These are phyloP conservation scores for Noctua comes DNA, from an alignment of 2,888 invertebrate genomes.

Conservation along the genomic window DNA sequence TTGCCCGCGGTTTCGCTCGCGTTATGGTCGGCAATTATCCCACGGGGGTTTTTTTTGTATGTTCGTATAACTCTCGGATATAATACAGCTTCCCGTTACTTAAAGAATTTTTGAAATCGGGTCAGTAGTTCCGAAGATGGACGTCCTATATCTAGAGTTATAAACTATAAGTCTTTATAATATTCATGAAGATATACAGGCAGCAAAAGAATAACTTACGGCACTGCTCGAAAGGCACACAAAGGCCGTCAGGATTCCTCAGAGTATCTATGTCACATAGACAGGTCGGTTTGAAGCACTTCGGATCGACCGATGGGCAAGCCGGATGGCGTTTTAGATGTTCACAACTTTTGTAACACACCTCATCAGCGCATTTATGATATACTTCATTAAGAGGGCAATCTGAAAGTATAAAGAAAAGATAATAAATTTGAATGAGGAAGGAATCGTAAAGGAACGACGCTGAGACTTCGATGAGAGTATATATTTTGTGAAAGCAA, in stretches of 20 bases:
- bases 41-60: neutral
- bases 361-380: constrained; percentile 46
- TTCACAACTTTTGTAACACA: constrained; percentile 50
- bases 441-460: neutral
- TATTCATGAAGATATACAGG: neutral
- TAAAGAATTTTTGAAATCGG: neutral
- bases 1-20: neutral
- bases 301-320: constrained; percentile 17
- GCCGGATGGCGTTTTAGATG: constrained; percentile 21
- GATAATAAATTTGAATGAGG: neutral
- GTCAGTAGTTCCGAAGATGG: neutral
- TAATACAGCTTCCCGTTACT: neutral
- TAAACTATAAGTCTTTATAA: neutral
- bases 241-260: constrained; percentile 27
- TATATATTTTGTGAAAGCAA: neutral
- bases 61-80: neutral
- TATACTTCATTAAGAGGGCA: constrained; percentile 42
- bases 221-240: constrained; percentile 37
- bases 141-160: neutral
- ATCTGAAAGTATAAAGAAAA: constrained; percentile 36
- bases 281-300: constrained; percentile 34
- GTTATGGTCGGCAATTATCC: neutral
- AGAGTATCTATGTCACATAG: constrained; percentile 21
- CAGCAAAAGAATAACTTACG: constrained; percentile 33
- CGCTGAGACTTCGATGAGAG: neutral